Evolutionary conservation across 2,113 vertebrate species (phyloP).

Genomic region (Indicator maculatus): DNA sequence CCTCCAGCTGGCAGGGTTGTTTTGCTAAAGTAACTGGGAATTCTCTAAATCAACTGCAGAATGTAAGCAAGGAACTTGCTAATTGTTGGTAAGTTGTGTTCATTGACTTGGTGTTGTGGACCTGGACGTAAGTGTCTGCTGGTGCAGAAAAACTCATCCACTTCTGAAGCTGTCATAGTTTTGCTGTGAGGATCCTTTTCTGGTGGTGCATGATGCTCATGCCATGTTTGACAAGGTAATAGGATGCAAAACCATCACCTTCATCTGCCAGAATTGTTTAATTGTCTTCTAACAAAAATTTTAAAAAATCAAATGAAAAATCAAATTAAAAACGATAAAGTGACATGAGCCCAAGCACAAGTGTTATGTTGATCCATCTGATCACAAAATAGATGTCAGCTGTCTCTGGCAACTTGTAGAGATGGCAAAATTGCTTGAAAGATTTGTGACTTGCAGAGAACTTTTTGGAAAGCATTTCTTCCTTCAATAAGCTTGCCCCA

Average conservation of each 20-base stretch:
- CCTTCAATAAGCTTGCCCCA: neutral
- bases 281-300: neutral
- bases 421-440: neutral
- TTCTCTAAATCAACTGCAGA: neutral
- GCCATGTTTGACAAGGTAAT: neutral
- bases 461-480: neutral
- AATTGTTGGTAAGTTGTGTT: neutral
- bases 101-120: conserved; percentile 13
- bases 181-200: neutral
- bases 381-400: neutral
- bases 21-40: conserved; percentile 40
- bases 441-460: neutral
- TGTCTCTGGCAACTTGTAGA: neutral
- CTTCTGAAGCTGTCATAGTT: neutral
- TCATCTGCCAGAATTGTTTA: neutral
- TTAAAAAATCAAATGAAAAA: neutral
- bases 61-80: conserved; percentile 8
- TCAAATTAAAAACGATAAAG: neutral
- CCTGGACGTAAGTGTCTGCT: neutral
- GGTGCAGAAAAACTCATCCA: neutral
- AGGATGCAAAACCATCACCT: neutral
- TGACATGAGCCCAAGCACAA: neutral
- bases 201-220: neutral
- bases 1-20: neutral
- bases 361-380: neutral